These are phyloP conservation scores for Catocala fraxini DNA, from an alignment of 2,888 invertebrate species.

Conservation along the genomic window DNA sequence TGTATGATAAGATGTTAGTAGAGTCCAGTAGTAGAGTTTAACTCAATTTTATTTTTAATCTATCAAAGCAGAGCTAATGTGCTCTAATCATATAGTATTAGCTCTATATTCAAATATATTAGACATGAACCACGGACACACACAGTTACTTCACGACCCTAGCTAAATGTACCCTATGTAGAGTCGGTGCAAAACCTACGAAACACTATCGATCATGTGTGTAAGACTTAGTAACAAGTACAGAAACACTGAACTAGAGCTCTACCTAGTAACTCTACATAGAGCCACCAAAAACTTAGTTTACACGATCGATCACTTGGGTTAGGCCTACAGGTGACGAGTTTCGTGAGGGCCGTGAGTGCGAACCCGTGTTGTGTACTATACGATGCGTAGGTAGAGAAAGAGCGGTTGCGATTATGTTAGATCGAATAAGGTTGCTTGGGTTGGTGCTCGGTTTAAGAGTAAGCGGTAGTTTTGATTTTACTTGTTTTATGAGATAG, in stretches of 20 bases:
- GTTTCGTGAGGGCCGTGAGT: slow-evolving; percentile 34
- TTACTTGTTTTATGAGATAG: no score
- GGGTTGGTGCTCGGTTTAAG: background rate
- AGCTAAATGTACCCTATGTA: no score
- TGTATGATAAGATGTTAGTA: no score
- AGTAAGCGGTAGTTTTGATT: background rate
- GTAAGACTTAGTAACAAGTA: background rate
- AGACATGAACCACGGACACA: no score
- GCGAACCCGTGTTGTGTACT: slow-evolving; percentile 36
- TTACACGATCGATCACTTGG: slow-evolving; percentile 43
- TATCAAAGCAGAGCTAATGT: no score
- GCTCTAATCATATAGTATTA: no score
- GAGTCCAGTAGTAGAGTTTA: no score
- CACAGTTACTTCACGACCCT: no score
- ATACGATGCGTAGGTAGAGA: slow-evolving; percentile 6
- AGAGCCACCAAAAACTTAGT: slow-evolving; percentile 11
- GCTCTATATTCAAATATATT: no score
- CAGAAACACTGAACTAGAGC: background rate
- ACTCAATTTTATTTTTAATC: no score
- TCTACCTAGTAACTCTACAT: slow-evolving; percentile 9
- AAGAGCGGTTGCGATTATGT: background rate
- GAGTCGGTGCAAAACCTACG: no score
- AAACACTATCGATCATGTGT: background rate
- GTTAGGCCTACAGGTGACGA: slow-evolving; percentile 43
- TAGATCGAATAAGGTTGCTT: slow-evolving; percentile 3